Conservation (phyloP, 2,888 invertebrate genomes). For the Laspeyria flexula region DNA sequence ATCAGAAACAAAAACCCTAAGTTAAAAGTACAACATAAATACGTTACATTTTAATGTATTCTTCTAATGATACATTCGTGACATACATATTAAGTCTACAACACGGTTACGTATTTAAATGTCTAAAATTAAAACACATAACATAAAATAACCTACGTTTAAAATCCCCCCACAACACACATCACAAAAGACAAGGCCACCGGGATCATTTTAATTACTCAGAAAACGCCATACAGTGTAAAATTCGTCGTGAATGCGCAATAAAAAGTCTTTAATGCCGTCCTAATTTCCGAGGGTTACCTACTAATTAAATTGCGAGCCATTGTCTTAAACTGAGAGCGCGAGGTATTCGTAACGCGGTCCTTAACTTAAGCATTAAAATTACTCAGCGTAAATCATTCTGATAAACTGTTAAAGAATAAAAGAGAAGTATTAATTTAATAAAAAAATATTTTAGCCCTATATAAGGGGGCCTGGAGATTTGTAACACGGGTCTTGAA, state of each 20-base stretch:
- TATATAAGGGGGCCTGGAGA: no score
- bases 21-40: no score
- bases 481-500: no score
- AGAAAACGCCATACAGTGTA: background rate
- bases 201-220: no score
- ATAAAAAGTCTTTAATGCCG: background rate
- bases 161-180: background rate
- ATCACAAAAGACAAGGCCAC: background rate
- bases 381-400: slow-evolving; percentile 11
- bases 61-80: background rate
- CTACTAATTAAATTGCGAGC: slow-evolving; percentile 11
- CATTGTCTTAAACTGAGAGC: slow-evolving; percentile 7
- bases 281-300: slow-evolving; percentile 2
- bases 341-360: slow-evolving; percentile 10
- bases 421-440: background rate
- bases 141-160: no score
- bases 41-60: no score
- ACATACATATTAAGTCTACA: background rate
- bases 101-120: no score
- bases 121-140: no score
- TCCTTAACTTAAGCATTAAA: background rate
- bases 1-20: no score
- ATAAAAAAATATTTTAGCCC: no score
- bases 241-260: background rate
- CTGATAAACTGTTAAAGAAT: background rate